Conservation (phyloP, 2,113 vertebrate genomes). For the Psammodynastes pulverulentus region DNA sequence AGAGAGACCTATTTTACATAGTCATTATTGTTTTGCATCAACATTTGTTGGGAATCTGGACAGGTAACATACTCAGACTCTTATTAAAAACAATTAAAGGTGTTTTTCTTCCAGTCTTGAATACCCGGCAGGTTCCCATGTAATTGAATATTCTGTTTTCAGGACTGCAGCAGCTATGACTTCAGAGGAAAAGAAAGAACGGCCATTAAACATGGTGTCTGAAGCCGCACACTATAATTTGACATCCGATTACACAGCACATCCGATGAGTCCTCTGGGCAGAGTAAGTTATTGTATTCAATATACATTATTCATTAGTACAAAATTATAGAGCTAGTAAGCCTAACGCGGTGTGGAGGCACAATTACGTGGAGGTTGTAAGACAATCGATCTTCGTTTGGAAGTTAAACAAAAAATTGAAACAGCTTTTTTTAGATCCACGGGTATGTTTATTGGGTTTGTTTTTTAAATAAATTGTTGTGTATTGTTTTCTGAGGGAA, state of each 20-base stretch:
- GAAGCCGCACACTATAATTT: slow-evolving; percentile 88
- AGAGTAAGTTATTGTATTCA: slow-evolving; percentile 77
- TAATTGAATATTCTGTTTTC: slow-evolving; percentile 63
- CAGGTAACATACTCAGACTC: slow-evolving; percentile 40
- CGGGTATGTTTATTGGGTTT: not conserved
- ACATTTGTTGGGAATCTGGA: slow-evolving; percentile 25
- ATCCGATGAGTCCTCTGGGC: slow-evolving; percentile 83
- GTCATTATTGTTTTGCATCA: slow-evolving; percentile 3
- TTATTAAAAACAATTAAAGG: slow-evolving; percentile 18
- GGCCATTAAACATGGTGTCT: slow-evolving; percentile 83
- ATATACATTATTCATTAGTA: slow-evolving; percentile 30
- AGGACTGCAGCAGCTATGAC: slow-evolving; percentile 84
- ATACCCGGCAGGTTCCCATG: slow-evolving; percentile 29
- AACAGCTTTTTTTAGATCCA: not conserved
- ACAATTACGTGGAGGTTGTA: not conserved
- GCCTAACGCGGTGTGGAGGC: not conserved
- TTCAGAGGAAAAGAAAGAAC: slow-evolving; percentile 88
- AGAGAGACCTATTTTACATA: not conserved
- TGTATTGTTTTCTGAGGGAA: not conserved
- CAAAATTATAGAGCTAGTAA: slow-evolving; percentile 1
- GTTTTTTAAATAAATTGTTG: not conserved
- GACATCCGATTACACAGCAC: slow-evolving; percentile 77
- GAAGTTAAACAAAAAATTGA: not conserved
- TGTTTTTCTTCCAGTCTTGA: slow-evolving; percentile 31
- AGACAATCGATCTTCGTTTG: not conserved